Evolutionary conservation across 2,113 vertebrate genomes (phyloP), one percentile per base, ranked within the genome.

Genomic region (Elanoides forficatus): DNA sequence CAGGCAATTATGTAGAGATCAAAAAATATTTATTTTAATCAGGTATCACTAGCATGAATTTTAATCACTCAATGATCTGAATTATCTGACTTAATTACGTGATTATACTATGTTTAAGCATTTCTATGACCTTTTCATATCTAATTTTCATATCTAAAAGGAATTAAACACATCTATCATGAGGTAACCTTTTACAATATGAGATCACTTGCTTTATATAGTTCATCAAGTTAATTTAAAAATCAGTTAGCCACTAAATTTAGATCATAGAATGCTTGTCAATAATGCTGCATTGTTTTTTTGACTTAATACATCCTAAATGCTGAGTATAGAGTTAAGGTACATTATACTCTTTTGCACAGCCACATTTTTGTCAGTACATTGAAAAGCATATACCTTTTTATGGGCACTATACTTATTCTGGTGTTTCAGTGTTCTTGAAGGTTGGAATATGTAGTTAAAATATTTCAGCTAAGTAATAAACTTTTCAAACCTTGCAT

Each of bases 81-180:
- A 95, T 93, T 96, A 90, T 94, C n/a, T 88, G 78, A 93, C 48
- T 96, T 96, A 90, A 96, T 95, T 96, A 93, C 45, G 42, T 94
- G 88, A 96, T 96, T 93, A 96, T 94, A 79, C 14, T 94, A 53
- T 70, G 30, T 90, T 95, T 92, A 96, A 96, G 74, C n/a, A 87
- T 73, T 93, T 82, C 79, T 87, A 66, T 95, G 95, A 96, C 95
- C 79, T 96, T 95, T 95, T 92, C 79, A 19, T 88, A 79, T 73
- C 79, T 47, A 73, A 96, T 96, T 95, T 95, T 95, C 71, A 40
- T 90, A 90, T 70, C 67, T 82, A 73, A 83, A 95, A 92, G 66
- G 50, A 83, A 90, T 92, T 93, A 90, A 93, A 73, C 63, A 50
- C 40, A 83, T 81, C 36, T 93, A 47, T 93, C 71, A 73, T 15